Base-by-base conservation (phyloP, 1,140 invertebrate genomes). In the Orussus abietinus region DNA sequence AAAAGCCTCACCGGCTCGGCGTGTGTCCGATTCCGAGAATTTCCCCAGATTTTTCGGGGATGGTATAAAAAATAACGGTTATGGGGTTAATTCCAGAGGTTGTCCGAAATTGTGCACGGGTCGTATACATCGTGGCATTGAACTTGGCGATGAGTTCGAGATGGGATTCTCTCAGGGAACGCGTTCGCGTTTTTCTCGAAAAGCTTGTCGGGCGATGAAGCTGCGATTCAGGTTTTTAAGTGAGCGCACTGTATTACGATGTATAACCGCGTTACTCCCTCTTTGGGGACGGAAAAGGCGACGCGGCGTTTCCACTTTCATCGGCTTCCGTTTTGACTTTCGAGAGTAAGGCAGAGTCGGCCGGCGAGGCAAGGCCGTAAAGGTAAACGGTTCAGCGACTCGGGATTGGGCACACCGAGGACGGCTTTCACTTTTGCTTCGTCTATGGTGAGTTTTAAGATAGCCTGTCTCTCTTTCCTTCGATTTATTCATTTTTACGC, bases 401-500 rank as follows among this genome's bases (percentile, higher is more conserved):
- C 36, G 38, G 25, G 17, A 28, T 40, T 22, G 33, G 38, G 18
- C 28, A 22, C 33, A 28, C 42, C n/a, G n/a, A n/a, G 64, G 46
- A 56, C 36, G 64, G 76, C 41, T 59, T 61, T 61, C 56, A 61
- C 59, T 61, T 61, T 61, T 55, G 48, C 51, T 47, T 47, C 42
- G 33, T 17, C 17, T 17, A 33, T 28, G 47, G 51, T 50, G 45
- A 52, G 51, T 55, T 53, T 44, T 32, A 35, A 47, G 42, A n/a
- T n/a, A n/a, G n/a, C n/a, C 25, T 39, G 22, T 39, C 13, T 32
- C 5, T 20, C 11, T 21, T 38, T 25, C 32, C 28, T 13, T 38
- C 42, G 42, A 38, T 7, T 33, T 22, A 43, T 25, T 45, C 25
- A 34, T 37, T 45, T 53, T 40, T 22, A n/a, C 37, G 40, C 21